These are phyloP conservation scores for Callionymus lyra DNA, from an alignment of 2,113 vertebrate species.

Conservation along the genomic window DNA sequence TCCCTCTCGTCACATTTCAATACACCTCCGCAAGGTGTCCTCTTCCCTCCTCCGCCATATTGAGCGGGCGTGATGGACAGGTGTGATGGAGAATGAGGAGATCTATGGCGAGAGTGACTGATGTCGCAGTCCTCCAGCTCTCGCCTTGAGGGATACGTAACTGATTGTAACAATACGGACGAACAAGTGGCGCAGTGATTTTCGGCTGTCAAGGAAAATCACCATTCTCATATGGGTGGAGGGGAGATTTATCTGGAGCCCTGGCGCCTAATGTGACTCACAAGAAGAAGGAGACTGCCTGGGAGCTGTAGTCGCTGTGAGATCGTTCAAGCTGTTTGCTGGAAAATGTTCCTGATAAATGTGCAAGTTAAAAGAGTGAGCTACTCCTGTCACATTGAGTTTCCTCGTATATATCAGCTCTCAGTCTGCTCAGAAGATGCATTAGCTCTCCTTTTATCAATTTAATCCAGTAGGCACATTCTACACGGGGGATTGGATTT, in stretches of 20 bases:
- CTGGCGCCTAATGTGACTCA: constrained; percentile 18
- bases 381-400: constrained; percentile 44
- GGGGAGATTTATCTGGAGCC: constrained; percentile 19
- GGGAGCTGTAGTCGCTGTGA: constrained; percentile 15
- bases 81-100: constrained; percentile 28
- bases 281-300: constrained; percentile 14
- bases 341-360: constrained; percentile 36
- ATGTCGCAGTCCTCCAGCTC: constrained; percentile 11
- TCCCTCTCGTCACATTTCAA: constrained; percentile 25
- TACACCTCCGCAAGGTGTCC: constrained; percentile 18
- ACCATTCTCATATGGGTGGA: constrained; percentile 11
- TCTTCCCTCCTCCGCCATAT: constrained; percentile 4
- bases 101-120: constrained; percentile 24
- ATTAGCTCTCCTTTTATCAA: constrained; percentile 45
- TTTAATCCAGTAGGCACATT: constrained; percentile 48
- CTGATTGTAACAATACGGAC: constrained; percentile 24
- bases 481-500: constrained; percentile 41
- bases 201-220: constrained; percentile 24
- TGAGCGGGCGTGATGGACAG: constrained; percentile 27
- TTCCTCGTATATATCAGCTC: constrained; percentile 30
- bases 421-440: constrained; percentile 31
- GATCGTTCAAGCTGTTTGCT: constrained; percentile 30
- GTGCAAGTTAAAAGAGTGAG: constrained; percentile 39
- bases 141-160: constrained; percentile 10
- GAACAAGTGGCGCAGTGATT: constrained; percentile 21